Evolutionary conservation across 2,888 invertebrate species (phyloP).

Genomic region (Latrodectus elegans): DNA sequence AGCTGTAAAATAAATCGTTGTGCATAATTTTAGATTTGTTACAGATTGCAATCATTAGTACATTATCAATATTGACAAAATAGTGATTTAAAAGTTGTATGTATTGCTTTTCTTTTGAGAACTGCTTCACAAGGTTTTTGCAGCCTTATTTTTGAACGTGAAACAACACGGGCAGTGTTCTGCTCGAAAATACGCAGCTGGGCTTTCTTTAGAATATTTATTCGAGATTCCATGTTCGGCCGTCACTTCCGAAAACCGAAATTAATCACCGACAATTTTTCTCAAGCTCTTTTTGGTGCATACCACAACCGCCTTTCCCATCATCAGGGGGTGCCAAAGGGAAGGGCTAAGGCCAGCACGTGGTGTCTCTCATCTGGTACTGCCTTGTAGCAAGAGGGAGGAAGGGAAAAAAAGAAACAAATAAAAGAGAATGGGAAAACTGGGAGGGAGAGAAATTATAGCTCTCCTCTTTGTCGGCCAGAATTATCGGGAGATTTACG

Average conservation of each 20-base stretch:
- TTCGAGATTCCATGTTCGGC: neutral
- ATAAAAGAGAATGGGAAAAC: constrained; percentile 7
- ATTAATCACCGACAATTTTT: constrained; percentile 45
- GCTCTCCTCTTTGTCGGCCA: constrained; percentile 36
- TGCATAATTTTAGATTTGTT: too few species aligned
- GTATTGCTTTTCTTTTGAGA: too few species aligned
- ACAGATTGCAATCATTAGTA: too few species aligned
- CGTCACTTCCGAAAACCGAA: neutral
- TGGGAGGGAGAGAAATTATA: constrained; percentile 2
- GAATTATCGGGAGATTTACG: constrained; percentile 62
- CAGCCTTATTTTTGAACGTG: too few species aligned
- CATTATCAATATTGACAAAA: too few species aligned
- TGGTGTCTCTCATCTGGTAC: constrained; percentile 17
- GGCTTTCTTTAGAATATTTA: too few species aligned
- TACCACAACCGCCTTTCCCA: constrained; percentile 33
- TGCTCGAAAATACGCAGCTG: too few species aligned
- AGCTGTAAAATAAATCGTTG: too few species aligned
- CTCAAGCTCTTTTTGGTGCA: constrained; percentile 8
- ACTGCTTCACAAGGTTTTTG: too few species aligned
- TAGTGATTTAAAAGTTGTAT: too few species aligned
- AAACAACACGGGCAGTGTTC: too few species aligned
- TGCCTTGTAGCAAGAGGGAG: neutral
- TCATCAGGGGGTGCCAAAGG: neutral
- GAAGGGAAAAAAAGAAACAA: neutral
- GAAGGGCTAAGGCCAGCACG: constrained; percentile 15